A percentile compares a stretch with the other conserved stretches of the same genome.
These are phyloP conservation scores for Drosophila lacteicornis DNA, from an alignment of 1,140 invertebrate genomes.

Conservation along the genomic window DNA sequence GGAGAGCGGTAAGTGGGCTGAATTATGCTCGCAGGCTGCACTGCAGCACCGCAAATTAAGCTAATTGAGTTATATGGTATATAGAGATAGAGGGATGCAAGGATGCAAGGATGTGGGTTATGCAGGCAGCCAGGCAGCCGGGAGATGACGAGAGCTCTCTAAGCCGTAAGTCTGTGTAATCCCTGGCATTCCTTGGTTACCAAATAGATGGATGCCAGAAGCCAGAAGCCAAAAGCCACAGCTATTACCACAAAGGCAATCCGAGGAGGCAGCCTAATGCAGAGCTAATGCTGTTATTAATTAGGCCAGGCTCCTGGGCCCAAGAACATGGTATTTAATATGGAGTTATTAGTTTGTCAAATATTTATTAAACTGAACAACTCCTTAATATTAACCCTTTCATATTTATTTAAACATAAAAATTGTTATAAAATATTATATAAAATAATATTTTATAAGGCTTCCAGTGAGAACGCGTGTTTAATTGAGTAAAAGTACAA, in stretches of 20 bases:
- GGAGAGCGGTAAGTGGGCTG: slow-evolving; percentile 8
- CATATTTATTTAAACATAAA: no score
- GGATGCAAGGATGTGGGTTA: neutral
- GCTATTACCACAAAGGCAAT: neutral
- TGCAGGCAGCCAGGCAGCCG: neutral
- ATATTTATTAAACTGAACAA: no score
- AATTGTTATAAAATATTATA: no score
- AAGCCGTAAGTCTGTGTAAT: neutral
- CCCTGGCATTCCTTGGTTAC: neutral
- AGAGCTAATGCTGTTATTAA: neutral
- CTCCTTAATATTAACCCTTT: no score
- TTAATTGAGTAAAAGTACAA: neutral
- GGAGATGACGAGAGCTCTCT: slow-evolving; percentile 1
- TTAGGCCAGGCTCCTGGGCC: no score
- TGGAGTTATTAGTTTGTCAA: no score
- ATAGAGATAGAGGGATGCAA: no score
- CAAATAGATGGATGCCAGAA: neutral
- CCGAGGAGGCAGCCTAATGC: neutral
- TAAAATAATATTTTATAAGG: no score
- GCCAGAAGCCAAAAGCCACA: slow-evolving; percentile 3
- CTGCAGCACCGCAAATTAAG: slow-evolving; percentile 53
- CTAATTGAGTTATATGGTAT: slow-evolving; percentile 44
- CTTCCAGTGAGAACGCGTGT: no score
- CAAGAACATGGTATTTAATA: neutral
- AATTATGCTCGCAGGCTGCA: slow-evolving; percentile 6